These are phyloP conservation scores for Atopsyche davidsoni DNA, from an alignment of 1,140 invertebrate species.

Conservation along the genomic window DNA sequence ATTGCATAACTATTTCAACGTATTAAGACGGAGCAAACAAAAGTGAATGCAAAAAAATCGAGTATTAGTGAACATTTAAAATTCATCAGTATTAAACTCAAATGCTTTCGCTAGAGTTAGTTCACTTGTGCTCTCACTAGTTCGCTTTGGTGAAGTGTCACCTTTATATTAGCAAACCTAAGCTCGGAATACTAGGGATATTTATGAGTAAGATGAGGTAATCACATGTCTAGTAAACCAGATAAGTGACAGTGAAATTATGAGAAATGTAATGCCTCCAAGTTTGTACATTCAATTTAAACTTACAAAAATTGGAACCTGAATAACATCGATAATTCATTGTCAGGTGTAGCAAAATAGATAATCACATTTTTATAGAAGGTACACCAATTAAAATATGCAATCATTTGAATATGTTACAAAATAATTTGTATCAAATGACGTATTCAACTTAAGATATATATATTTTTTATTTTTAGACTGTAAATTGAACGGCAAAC, in stretches of 20 bases:
- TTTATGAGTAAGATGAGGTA: not conserved
- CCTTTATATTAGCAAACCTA: too few species aligned
- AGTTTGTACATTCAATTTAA: conserved; percentile 16
- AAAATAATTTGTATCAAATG: not conserved
- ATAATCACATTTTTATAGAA: not conserved
- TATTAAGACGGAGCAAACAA: not conserved
- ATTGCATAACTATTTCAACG: not conserved
- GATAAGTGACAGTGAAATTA: not conserved
- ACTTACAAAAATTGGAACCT: conserved; percentile 15
- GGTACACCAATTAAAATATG: conserved; percentile 11
- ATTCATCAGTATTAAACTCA: not conserved
- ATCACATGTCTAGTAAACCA: not conserved
- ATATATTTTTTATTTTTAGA: too few species aligned
- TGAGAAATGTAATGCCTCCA: conserved; percentile 3
- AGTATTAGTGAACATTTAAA: conserved; percentile 2
- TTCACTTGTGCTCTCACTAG: too few species aligned
- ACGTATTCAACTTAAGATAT: not conserved
- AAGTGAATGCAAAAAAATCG: too few species aligned
- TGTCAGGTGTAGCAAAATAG: not conserved
- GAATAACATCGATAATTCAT: not conserved
- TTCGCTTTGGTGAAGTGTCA: too few species aligned
- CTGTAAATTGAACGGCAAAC: too few species aligned
- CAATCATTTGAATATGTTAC: conserved; percentile 7
- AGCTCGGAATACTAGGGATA: too few species aligned
- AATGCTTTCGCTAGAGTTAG: not conserved